Conservation (phyloP, 2,797 vertebrate genomes). For the Rhadinocentrus ornatus region DNA sequence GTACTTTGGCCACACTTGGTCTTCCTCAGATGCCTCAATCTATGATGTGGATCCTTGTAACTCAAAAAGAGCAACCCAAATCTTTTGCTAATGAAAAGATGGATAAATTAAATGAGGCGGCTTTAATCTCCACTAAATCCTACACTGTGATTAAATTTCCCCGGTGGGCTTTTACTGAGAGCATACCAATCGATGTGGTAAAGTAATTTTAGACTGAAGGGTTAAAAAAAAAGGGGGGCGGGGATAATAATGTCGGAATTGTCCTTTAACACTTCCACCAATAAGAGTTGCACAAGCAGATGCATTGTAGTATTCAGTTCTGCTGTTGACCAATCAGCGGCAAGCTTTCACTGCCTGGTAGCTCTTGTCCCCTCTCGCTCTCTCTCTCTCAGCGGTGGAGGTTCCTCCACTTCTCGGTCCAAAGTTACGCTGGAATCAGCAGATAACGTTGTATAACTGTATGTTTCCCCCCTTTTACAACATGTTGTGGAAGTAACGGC, state of each 20-base stretch:
- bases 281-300: slow-evolving; percentile 58
- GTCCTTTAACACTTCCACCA: slow-evolving; percentile 65
- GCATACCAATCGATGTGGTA: slow-evolving; percentile 63
- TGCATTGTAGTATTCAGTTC: slow-evolving; percentile 24
- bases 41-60: slow-evolving; percentile 7
- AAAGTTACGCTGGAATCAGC: slow-evolving; percentile 42
- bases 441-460: not conserved
- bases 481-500: not conserved
- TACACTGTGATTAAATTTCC: slow-evolving; percentile 56
- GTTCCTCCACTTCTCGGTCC: slow-evolving; percentile 23
- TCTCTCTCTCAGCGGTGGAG: not conserved
- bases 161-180: slow-evolving; percentile 59
- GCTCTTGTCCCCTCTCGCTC: slow-evolving; percentile 4
- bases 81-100: slow-evolving; percentile 36
- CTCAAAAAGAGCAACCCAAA: slow-evolving; percentile 4
- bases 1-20: slow-evolving; percentile 19
- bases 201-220: slow-evolving; percentile 61
- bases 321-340: slow-evolving; percentile 61
- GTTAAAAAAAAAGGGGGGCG: not conserved
- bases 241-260: slow-evolving; percentile 19
- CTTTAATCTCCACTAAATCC: slow-evolving; percentile 39
- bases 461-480: not conserved
- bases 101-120: slow-evolving; percentile 45
- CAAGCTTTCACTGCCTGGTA: slow-evolving; percentile 12
- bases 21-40: slow-evolving; percentile 1